These are phyloP conservation scores for Caenorhabditis remanei DNA, from an alignment of 1,140 invertebrate species.

Conservation along the genomic window DNA sequence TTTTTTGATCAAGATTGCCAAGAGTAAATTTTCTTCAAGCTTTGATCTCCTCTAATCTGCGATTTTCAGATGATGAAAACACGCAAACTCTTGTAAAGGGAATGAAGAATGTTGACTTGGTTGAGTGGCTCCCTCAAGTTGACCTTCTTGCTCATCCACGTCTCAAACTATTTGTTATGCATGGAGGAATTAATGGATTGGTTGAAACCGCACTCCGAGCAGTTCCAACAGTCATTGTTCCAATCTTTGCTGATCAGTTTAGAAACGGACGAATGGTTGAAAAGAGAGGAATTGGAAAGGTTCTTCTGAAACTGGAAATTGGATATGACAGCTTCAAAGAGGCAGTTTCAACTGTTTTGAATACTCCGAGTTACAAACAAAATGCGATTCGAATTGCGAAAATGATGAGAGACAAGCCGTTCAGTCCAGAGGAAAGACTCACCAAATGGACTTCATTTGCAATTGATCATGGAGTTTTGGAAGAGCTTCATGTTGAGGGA, in stretches of 20 bases:
- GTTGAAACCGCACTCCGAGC: constrained; percentile 68
- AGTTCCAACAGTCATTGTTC: constrained; percentile 71
- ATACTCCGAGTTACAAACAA: constrained; percentile 66
- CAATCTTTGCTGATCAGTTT: constrained; percentile 71
- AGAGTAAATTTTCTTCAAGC: constrained; percentile 37
- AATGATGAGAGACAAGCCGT: constrained; percentile 66
- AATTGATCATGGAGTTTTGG: constrained; percentile 64
- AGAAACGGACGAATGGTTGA: constrained; percentile 67
- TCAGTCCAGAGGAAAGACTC: constrained; percentile 65
- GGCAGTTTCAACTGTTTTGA: constrained; percentile 42
- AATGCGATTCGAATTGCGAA: constrained; percentile 60
- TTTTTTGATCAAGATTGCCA: constrained; percentile 64
- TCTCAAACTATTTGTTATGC: constrained; percentile 67
- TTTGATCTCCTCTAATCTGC: not conserved
- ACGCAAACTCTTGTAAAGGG: constrained; percentile 17
- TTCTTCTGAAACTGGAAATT: constrained; percentile 64
- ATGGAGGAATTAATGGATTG: constrained; percentile 72
- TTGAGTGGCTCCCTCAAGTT: constrained; percentile 70
- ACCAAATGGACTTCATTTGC: constrained; percentile 68
- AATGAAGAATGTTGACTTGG: constrained; percentile 67
- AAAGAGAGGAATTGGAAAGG: constrained; percentile 67
- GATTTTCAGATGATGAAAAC: constrained; percentile 57
- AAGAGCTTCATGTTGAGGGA: constrained; percentile 65
- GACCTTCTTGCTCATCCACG: constrained; percentile 66
- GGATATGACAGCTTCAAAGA: constrained; percentile 41